Percentiles rank a stretch among this genome's conserved stretches.
These are phyloP conservation scores for Alauda arvensis DNA, from an alignment of 2,797 vertebrate genomes.

Conservation along the genomic window DNA sequence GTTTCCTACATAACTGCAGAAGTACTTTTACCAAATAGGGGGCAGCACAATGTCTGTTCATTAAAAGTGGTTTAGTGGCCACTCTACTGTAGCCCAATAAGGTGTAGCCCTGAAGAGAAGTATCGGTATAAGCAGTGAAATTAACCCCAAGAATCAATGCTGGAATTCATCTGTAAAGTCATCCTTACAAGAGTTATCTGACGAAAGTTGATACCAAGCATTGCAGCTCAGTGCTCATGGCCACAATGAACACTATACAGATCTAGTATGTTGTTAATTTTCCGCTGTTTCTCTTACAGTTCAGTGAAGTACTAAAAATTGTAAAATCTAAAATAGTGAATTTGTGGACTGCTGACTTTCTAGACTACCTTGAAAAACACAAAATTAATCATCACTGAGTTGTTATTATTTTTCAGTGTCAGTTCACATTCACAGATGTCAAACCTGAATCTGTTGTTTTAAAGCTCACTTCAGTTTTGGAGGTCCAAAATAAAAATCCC, in stretches of 20 bases:
- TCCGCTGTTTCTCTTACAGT: background rate
- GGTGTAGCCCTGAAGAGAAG: background rate
- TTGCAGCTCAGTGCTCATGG: background rate
- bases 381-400: background rate
- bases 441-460: background rate
- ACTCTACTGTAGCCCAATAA: background rate
- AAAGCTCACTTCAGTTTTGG: background rate
- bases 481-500: background rate
- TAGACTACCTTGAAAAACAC: background rate
- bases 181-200: background rate
- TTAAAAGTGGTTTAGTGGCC: background rate
- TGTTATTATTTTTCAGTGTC: background rate
- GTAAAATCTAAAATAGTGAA: background rate
- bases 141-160: background rate
- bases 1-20: background rate
- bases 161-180: background rate
- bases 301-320: background rate
- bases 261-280: background rate
- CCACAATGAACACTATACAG: background rate
- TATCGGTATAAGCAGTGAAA: background rate
- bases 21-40: background rate
- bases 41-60: background rate
- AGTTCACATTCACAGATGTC: background rate
- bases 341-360: background rate
- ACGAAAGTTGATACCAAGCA: background rate